Evolutionary conservation across 2,113 vertebrate genomes (phyloP).

Genomic region (Ptilorrhoa leucosticta): DNA sequence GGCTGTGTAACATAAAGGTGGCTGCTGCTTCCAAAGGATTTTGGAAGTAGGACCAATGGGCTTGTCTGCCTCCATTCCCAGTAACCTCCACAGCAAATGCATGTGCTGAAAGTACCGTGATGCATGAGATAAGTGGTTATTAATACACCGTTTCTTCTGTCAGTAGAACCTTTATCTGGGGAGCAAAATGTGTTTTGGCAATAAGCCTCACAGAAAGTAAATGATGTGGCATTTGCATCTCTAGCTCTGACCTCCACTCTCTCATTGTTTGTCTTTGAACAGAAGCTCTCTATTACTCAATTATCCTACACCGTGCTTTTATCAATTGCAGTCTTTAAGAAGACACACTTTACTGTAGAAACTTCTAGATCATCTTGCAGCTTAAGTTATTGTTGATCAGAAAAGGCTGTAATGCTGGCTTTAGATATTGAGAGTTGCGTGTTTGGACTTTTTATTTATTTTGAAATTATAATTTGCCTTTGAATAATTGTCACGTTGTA

Average conservation of each 20-base stretch:
- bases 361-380: background rate
- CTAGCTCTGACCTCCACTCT: background rate
- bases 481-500: background rate
- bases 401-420: background rate
- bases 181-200: background rate
- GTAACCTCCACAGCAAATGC: background rate
- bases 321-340: background rate
- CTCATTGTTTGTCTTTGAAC: background rate
- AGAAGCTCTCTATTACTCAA: background rate
- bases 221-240: background rate
- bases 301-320: background rate
- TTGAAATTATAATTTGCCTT: background rate
- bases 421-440: background rate
- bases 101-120: background rate
- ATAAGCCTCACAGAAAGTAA: background rate
- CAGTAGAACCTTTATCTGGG: background rate
- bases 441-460: background rate
- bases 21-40: background rate
- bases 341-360: background rate
- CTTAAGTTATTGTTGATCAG: background rate
- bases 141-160: background rate
- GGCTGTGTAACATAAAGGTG: background rate
- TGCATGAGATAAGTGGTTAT: slow-evolving; percentile 2
- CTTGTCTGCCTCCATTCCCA: background rate
- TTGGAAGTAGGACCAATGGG: background rate